phyloP scores from a whole-genome alignment of 2,113 vertebrate species.

The Triplophysa dalaica region DNA sequence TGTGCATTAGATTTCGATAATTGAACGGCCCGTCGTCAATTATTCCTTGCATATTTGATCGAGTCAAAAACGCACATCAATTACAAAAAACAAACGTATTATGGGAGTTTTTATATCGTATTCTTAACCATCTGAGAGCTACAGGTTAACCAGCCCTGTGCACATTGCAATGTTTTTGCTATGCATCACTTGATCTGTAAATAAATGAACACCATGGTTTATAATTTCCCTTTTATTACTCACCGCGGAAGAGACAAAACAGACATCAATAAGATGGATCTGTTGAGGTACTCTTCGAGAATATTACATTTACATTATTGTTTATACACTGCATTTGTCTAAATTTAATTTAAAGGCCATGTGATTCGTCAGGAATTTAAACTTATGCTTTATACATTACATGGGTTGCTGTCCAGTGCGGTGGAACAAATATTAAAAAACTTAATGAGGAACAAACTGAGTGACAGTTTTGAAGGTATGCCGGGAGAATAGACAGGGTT shows the following conservation, averaged over 20 bases:
- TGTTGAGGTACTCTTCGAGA: constrained; percentile 38
- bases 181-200: background rate
- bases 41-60: too few relatives aligned
- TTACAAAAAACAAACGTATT: too few relatives aligned
- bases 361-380: constrained; percentile 59
- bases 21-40: too few relatives aligned
- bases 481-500: too few relatives aligned
- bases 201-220: background rate
- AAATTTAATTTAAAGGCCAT: constrained; percentile 52
- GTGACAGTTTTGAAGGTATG: background rate
- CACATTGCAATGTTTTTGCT: background rate
- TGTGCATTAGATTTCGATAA: too few relatives aligned
- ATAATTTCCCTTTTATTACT: background rate
- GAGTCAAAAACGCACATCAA: too few relatives aligned
- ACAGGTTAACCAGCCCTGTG: background rate
- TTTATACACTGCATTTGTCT: constrained; percentile 57
- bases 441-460: constrained; percentile 52
- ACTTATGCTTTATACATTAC: constrained; percentile 59
- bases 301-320: constrained; percentile 53
- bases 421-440: constrained; percentile 55
- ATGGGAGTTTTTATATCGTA: background rate
- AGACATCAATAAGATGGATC: constrained; percentile 24
- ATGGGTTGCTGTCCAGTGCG: constrained; percentile 49
- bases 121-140: too few relatives aligned
- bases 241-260: background rate